Evolutionary conservation across 2,888 invertebrate genomes (phyloP).

Genomic region (Xestoiulus laeticollis): DNA sequence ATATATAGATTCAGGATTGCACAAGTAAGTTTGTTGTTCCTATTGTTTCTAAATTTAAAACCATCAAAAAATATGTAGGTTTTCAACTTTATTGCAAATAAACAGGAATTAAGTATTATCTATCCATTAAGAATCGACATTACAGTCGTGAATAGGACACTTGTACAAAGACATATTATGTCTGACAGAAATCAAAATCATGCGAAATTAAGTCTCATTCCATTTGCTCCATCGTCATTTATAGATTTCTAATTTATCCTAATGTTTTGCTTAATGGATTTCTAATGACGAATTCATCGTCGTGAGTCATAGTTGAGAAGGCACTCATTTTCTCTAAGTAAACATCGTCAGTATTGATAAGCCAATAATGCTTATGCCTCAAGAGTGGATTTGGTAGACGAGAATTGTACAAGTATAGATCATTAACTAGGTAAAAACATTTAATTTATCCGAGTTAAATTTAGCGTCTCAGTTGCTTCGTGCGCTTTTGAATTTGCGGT

Average conservation of each 20-base stretch:
- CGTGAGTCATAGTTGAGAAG: not conserved
- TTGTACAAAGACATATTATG: not conserved
- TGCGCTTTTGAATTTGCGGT: no score
- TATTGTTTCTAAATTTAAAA: no score
- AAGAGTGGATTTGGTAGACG: not conserved
- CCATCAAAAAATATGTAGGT: no score
- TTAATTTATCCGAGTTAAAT: no score
- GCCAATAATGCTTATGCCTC: not conserved
- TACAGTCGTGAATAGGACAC: not conserved
- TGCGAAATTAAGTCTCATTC: not conserved
- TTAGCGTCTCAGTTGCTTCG: no score
- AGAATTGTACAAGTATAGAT: not conserved
- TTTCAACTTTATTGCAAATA: no score
- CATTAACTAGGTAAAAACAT: no score
- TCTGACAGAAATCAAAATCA: not conserved
- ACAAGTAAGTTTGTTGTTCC: no score
- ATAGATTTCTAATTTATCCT: not conserved
- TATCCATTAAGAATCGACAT: no score
- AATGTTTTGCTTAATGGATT: not conserved
- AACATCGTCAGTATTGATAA: not conserved
- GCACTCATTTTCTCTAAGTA: not conserved
- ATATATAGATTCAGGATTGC: no score
- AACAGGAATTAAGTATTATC: no score
- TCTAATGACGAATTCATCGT: not conserved
- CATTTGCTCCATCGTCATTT: not conserved